Evolutionary conservation across 2,888 invertebrate genomes (phyloP).

Genomic region (Dynastes hyllus): DNA sequence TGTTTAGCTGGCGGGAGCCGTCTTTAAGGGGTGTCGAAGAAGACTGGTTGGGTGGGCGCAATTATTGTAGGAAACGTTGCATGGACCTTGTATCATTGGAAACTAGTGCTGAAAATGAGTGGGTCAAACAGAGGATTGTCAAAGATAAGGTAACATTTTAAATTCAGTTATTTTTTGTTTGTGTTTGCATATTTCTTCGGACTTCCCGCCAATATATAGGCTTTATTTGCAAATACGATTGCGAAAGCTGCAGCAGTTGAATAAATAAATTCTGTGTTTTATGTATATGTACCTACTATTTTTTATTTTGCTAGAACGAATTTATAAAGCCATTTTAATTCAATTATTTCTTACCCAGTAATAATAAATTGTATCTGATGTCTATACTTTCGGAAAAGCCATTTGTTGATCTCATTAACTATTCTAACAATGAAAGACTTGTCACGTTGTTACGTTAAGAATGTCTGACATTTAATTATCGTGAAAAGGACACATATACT

Average conservation of each 20-base stretch:
- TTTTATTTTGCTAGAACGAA: neutral
- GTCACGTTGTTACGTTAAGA: slow-evolving; percentile 4
- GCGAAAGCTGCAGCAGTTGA: too few relatives aligned
- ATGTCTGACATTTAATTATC: slow-evolving; percentile 24
- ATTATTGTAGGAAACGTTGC: slow-evolving; percentile 90
- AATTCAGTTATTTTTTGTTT: neutral
- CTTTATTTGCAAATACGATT: too few relatives aligned
- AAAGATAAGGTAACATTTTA: slow-evolving; percentile 79
- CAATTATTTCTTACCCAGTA: neutral
- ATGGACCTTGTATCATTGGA: slow-evolving; percentile 93
- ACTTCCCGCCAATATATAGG: too few relatives aligned
- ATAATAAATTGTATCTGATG: slow-evolving; percentile 6
- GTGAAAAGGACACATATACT: slow-evolving; percentile 4
- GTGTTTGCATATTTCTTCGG: too few relatives aligned
- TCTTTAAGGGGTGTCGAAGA: slow-evolving; percentile 83
- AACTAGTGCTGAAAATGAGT: slow-evolving; percentile 90
- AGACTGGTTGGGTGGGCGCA: slow-evolving; percentile 90
- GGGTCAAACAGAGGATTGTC: slow-evolving; percentile 86
- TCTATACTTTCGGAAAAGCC: neutral
- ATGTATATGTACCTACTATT: neutral
- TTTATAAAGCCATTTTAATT: neutral
- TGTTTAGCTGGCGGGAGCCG: slow-evolving; percentile 91
- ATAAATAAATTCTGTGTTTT: neutral
- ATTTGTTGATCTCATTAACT: slow-evolving; percentile 10
- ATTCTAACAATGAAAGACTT: slow-evolving; percentile 11